phyloP scores from a whole-genome alignment of 2,113 vertebrate genomes.

The Galbula dea region DNA sequence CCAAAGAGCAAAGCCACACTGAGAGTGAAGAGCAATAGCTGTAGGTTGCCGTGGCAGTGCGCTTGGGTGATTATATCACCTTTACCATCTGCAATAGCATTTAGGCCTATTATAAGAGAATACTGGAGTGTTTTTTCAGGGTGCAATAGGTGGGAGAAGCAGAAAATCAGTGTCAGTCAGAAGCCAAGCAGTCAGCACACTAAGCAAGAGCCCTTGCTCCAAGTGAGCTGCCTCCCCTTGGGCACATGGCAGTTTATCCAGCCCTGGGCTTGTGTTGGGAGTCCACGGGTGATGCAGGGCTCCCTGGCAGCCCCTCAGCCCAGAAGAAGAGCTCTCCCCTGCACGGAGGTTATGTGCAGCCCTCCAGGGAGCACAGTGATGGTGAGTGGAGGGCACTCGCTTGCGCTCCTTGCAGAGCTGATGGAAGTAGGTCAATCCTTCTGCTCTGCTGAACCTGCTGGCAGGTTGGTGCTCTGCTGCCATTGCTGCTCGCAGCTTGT shows the following conservation, averaged over 20 bases:
- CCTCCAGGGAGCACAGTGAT: not conserved
- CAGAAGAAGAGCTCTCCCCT: not conserved
- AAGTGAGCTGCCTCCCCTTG: not conserved
- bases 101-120: not conserved
- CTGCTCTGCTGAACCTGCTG: conserved; percentile 63
- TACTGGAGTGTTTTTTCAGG: not conserved
- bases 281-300: not conserved
- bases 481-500: not conserved
- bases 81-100: conserved; percentile 29
- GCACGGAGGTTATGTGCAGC: not conserved
- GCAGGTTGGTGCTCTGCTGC: not conserved
- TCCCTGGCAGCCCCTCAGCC: not conserved
- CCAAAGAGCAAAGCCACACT: not conserved
- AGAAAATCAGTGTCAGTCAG: not conserved
- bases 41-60: not conserved
- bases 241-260: not conserved
- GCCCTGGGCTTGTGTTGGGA: rapidly evolving
- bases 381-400: not conserved
- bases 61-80: conserved; percentile 8
- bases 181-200: not conserved
- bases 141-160: not conserved
- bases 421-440: conserved; percentile 70
- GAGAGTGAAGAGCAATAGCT: not conserved
- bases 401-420: not conserved
- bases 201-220: not conserved